Evolutionary conservation across 2,113 vertebrate species (phyloP), one percentile per base, ranked within the genome.

Genomic region (Poeciliopsis retropinna): DNA sequence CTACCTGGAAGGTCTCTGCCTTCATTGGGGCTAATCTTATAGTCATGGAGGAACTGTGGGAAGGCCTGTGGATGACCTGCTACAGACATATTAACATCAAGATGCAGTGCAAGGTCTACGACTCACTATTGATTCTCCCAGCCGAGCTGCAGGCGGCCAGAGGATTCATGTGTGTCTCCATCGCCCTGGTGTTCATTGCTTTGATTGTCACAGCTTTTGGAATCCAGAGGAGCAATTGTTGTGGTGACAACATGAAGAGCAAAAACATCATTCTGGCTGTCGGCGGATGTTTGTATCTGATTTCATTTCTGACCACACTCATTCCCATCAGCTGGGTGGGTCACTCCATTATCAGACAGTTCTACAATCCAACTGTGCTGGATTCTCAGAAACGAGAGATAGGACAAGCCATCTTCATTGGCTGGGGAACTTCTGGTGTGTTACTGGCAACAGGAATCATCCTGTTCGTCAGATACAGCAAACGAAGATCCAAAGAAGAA

Each of bases 61-160:
- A 98, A 85, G 97, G 97, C 2, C 89, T 98, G 63, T 99, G 97
- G 98, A 97, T 97, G 96, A 95, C 92, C 85, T 99, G 98, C 80
- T 44, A 91, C 81, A 93, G 89, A 12, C 97, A 98, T 28, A 91
- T 90, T 29, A 89, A 94, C 70, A 70, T 94, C 76, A 89, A 88
- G 44, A 85, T 96, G 90, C 96, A 97, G 87, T 99, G 97, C 82
- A 97, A 96, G 82, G 90, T 92, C 41, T 96, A 98, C 0, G 90
- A 92, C 67, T 98, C 97, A 0, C 0, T 96, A 81, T 87, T 98
- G 39, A 94, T 91, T 28, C 95, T 99, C 0, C 92, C 95, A 0
- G 70, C 93, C 0, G 91, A 90, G 22, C 87, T 99, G 28, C 96
- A 97, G 82, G 92, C 94, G 0, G 92, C 95, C 19, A 92, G 97